These are phyloP conservation scores for Mythimna ferrago DNA, from an alignment of 2,888 invertebrate genomes.

Conservation along the genomic window DNA sequence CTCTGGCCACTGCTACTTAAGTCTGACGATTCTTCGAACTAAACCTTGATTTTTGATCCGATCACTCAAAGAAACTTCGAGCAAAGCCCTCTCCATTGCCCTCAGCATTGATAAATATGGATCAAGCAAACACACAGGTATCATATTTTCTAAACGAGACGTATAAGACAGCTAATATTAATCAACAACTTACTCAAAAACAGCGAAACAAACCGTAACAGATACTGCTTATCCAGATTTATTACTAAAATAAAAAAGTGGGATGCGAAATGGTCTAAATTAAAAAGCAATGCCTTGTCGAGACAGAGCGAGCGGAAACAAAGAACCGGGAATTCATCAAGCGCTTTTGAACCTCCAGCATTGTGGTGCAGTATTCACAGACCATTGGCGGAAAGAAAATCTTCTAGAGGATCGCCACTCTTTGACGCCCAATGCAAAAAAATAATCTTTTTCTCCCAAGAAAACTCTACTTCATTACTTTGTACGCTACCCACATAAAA, in stretches of 20 bases:
- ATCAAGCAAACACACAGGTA: not conserved
- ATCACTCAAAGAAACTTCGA: too few relatives aligned
- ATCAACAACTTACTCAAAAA: constrained; percentile 39
- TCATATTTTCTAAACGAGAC: not conserved
- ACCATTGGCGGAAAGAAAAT: constrained; percentile 86
- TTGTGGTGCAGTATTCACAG: constrained; percentile 85
- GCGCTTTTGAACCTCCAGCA: constrained; percentile 88
- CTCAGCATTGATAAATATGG: not conserved
- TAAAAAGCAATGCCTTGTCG: constrained; percentile 89
- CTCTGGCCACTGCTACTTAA: too few relatives aligned
- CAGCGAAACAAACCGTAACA: constrained; percentile 65
- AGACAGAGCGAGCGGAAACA: constrained; percentile 88
- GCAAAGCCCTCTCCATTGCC: too few relatives aligned
- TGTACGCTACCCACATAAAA: constrained; percentile 77
- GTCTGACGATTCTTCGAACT: too few relatives aligned
- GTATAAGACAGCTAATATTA: constrained; percentile 41
- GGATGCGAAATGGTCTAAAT: constrained; percentile 87
- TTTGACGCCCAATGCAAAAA: constrained; percentile 87
- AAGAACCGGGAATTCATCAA: constrained; percentile 89
- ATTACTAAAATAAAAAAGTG: constrained; percentile 84
- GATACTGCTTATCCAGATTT: constrained; percentile 82
- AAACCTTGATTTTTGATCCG: too few relatives aligned
- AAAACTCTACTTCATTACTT: constrained; percentile 85
- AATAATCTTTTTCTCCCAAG: constrained; percentile 78
- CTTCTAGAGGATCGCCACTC: constrained; percentile 86